Evolutionary conservation across 2,113 vertebrate species (phyloP), one percentile per base, ranked within the genome.

Genomic region (Eclectus roratus): DNA sequence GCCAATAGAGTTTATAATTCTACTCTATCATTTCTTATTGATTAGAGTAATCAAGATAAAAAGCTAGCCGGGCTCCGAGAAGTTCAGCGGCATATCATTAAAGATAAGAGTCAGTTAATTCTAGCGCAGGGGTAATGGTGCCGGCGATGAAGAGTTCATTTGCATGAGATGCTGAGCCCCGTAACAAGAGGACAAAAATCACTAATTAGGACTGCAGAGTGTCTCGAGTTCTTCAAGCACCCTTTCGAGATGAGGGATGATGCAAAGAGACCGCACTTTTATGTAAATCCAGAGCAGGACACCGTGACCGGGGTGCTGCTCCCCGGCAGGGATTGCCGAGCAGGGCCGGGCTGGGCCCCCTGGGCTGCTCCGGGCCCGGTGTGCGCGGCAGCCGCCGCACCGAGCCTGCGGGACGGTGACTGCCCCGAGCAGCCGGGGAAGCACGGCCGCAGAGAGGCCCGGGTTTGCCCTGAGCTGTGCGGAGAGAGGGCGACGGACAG

Each of bases 151-250:
- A 98, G 98, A 97, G 98, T 97, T 99, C 98, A 99, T 99, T 99
- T 99, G 98, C 99, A 99, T 99, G 98, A 98, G 98, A 98, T 97
- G 98, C 98, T 98, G 98, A 98, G 98, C 98, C 98, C 98, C 97
- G 98, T 97, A 98, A 98, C 98, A 98, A 98, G 98, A 98, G 98
- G 98, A 99, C 98, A 99, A 98, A 99, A 99, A 99, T 99, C 99
- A 99, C 98, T 99, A 99, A 99, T 99, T 99, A 99, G 98, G 97
- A 97, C 97, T 97, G 98, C 98, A 98, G 98, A 99, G 97, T 97
- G 98, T 98, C 98, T 97, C 97, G 97, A 97, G 98, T 98, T 98
- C 96, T 94, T 98, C 97, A 97, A 99, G 98, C 97, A 98, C 98
- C 96, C 98, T 98, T 98, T 97, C 92, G 98, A 98, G 98, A 97